These are phyloP conservation scores for Hozukius guyotensis DNA, from an alignment of 2,797 vertebrate genomes.

Conservation along the genomic window DNA sequence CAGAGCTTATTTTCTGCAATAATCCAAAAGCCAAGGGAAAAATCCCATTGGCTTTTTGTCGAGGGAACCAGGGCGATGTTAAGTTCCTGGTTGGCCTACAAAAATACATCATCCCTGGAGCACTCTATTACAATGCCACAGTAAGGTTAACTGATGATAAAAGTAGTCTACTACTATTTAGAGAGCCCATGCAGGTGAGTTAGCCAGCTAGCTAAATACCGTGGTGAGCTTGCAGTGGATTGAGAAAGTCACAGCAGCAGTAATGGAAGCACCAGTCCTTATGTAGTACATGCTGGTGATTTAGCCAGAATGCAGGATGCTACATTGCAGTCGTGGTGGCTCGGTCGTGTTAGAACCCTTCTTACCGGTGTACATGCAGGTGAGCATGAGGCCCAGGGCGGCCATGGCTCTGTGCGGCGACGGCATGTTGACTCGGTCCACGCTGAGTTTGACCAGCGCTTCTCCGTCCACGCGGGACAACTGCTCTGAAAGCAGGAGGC, in stretches of 20 bases:
- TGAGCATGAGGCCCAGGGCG: conserved; percentile 97
- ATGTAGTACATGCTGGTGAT: conserved; percentile 89
- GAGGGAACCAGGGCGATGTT: too few relatives aligned
- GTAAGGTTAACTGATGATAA: background rate
- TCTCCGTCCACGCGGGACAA: conserved; percentile 93
- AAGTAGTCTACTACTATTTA: background rate
- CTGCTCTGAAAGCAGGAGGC: conserved; percentile 96
- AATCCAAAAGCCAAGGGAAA: too few relatives aligned
- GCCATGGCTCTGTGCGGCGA: conserved; percentile 98
- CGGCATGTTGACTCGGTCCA: conserved; percentile 96
- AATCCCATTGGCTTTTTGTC: too few relatives aligned
- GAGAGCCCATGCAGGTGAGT: conserved; percentile 1
- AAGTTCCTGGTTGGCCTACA: too few relatives aligned
- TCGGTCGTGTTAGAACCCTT: background rate
- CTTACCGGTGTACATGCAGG: conserved; percentile 99
- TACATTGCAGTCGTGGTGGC: background rate
- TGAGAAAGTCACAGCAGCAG: background rate
- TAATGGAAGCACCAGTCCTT: conserved; percentile 55
- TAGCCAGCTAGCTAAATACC: background rate
- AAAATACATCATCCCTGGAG: too few relatives aligned
- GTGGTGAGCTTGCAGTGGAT: background rate
- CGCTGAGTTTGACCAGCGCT: conserved; percentile 94
- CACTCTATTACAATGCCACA: background rate
- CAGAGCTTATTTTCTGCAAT: too few relatives aligned
- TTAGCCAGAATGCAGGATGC: background rate